Evolutionary conservation across 2,797 vertebrate genomes (phyloP).

Genomic region (Melanogrammus aeglefinus): DNA sequence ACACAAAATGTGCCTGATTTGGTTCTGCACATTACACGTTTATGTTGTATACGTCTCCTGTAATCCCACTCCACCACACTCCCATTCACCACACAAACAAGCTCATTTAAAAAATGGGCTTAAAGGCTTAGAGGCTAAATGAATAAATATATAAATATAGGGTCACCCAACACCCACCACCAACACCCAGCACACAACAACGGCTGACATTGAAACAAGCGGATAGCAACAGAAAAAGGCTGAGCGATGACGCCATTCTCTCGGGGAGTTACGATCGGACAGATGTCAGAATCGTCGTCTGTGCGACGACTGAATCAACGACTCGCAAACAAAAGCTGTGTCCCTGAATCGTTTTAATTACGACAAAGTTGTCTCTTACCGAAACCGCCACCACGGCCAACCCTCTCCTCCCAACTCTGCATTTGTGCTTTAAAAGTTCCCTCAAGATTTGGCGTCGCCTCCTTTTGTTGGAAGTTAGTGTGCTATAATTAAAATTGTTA

Average conservation of each 20-base stretch:
- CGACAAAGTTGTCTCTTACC: neutral
- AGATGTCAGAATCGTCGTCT: too few relatives aligned
- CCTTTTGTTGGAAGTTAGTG: too few relatives aligned
- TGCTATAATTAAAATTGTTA: too few relatives aligned
- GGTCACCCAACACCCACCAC: neutral
- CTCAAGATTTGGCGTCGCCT: neutral
- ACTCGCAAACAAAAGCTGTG: neutral
- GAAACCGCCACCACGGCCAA: too few relatives aligned
- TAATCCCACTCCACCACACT: neutral
- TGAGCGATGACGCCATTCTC: neutral
- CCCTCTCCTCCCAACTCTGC: neutral
- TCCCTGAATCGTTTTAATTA: neutral
- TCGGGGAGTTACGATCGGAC: neutral
- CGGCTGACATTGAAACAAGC: too few relatives aligned
- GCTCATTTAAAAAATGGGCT: conserved; percentile 1
- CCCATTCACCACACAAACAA: neutral
- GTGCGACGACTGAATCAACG: neutral
- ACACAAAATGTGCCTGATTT: neutral
- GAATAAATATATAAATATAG: neutral
- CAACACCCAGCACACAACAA: too few relatives aligned
- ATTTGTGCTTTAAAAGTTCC: neutral
- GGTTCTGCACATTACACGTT: neutral
- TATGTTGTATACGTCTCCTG: neutral
- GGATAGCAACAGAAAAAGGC: neutral
- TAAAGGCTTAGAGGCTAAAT: neutral